Base-by-base conservation (phyloP, 2,113 vertebrate species). In the Puffinus mauretanicus region DNA sequence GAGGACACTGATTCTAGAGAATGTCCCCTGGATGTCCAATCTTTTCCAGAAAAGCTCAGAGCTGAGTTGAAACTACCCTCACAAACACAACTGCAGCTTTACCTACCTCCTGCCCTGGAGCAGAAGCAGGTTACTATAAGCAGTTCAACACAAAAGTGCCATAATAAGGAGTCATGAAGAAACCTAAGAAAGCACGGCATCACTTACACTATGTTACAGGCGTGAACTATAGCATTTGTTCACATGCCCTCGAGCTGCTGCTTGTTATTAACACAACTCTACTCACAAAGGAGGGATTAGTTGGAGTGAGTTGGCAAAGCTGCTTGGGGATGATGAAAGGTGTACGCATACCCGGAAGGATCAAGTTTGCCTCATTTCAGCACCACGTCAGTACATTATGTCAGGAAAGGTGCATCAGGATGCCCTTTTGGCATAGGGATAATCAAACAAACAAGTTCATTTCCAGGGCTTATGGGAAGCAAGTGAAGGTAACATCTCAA, bases 201-300 rank as follows among this genome's bases (percentile, higher is more conserved):
- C 58, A 51, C 26, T 57, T 67, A 86, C 30, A 20, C 90, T 6
- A 11, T 34, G 58, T 21, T 94, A 90, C 71, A 94, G 71, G 72
- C 13, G 8, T 38, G 88, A 95, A 76, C 80, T 67, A 42, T 4
- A 73, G 88, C 76, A 55, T 96, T 96, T 93, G 90, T 88, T 93
- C 95, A 77, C 67, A 92, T 90, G 88, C 88, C 93, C 94, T 97
- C 82, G 92, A 96, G 96, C 92, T 93, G 90, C 85, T 94, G 85
- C 85, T 75, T 49, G 88, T 77, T 90, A 30, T 26, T 95, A 95
- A 91, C 88, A 81, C 52, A 78, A 71, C 93, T 72, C 32, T 73
- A 12, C 65, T 86, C 66, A 96, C 93, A 93, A 95, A 62, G 72
- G 72, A 93, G 64, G 92, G 92, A 96, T 97, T 96, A 96, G 92